phyloP scores from a whole-genome alignment of 2,113 vertebrate species.

The Notothenia coriiceps region DNA sequence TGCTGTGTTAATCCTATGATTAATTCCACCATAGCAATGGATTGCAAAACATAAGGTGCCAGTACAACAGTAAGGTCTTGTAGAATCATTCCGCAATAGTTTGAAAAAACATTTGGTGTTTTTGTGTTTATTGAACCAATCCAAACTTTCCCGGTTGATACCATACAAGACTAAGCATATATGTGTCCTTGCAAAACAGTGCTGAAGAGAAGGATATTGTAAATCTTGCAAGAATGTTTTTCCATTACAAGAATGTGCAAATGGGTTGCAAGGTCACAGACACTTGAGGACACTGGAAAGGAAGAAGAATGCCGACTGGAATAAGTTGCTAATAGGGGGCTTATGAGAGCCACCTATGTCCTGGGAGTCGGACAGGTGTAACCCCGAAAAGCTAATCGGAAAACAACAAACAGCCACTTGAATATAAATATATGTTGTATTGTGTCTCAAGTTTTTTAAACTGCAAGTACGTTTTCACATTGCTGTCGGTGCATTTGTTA shows the following conservation, averaged over 20 bases:
- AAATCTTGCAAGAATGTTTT: neutral
- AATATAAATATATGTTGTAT: neutral
- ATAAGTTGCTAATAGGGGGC: neutral
- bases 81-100: constrained; percentile 12
- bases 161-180: neutral
- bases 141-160: constrained; percentile 9
- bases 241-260: neutral
- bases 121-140: constrained; percentile 30
- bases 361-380: neutral
- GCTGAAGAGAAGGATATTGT: neutral
- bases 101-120: neutral
- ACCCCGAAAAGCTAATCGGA: neutral
- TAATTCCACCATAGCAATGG: neutral
- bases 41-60: neutral
- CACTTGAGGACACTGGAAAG: neutral
- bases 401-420: neutral
- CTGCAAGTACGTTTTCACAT: neutral
- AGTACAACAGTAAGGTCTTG: neutral
- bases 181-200: constrained; percentile 2
- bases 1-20: neutral
- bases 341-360: neutral
- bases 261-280: neutral
- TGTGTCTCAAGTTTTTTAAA: neutral
- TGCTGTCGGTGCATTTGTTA: constrained; percentile 7
- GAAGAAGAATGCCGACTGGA: constrained; percentile 4